Percentiles rank a stretch among this genome's conserved stretches.
phyloP scores from a whole-genome alignment of 2,113 vertebrate species.

The Corapipo altera region DNA sequence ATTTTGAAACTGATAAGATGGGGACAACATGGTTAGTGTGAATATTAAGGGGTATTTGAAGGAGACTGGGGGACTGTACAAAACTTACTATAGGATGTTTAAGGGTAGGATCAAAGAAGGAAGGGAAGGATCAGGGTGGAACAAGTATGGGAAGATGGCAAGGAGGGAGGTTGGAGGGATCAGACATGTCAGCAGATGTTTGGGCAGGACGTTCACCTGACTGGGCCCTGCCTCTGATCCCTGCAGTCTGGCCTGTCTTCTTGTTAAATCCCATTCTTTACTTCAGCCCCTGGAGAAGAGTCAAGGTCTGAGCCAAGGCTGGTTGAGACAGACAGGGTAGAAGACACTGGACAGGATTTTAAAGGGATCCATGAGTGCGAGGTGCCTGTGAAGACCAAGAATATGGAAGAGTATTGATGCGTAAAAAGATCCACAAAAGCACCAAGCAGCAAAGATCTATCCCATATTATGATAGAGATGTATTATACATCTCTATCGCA shows the following conservation, averaged over 20 bases:
- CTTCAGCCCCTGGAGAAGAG: background rate
- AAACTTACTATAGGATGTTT: background rate
- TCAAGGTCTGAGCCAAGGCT: background rate
- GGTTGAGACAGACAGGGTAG: background rate
- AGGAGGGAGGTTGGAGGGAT: background rate
- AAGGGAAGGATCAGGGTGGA: background rate
- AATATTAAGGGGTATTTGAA: background rate
- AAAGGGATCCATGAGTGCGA: background rate
- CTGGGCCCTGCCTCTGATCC: background rate
- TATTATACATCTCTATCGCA: no score
- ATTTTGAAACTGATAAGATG: background rate
- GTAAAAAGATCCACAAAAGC: background rate
- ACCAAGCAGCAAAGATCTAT: background rate
- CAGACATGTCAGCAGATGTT: background rate
- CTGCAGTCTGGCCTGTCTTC: background rate
- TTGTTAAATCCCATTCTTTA: background rate
- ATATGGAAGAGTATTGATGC: background rate
- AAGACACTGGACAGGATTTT: background rate
- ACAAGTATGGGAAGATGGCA: background rate
- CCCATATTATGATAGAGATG: no score
- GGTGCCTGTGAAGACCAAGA: background rate
- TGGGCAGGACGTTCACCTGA: accelerated
- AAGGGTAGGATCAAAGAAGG: background rate
- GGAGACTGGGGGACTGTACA: background rate
- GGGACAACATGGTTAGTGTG: background rate